Evolutionary conservation across 2,888 invertebrate species (phyloP).

Genomic region (Chrysodeixis includens): DNA sequence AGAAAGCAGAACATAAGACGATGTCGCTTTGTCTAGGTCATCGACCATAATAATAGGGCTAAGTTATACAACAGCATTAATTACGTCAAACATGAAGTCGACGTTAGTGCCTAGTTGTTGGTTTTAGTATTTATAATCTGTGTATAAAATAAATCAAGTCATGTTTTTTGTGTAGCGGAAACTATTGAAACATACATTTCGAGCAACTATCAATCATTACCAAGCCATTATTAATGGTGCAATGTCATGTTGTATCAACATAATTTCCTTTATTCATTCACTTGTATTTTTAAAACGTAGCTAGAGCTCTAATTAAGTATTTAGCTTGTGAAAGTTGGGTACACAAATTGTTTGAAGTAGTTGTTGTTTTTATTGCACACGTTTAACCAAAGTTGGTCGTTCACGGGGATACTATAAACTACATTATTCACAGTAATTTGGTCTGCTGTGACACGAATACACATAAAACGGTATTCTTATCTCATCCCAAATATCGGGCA

Average conservation of each 20-base stretch:
- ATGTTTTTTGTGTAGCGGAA: neutral
- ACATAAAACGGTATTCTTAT: constrained; percentile 83
- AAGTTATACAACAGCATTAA: neutral
- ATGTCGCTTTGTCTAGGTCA: neutral
- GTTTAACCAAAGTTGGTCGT: constrained; percentile 57
- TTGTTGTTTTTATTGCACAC: constrained; percentile 47
- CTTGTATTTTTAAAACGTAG: constrained; percentile 18
- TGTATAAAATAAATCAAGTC: constrained; percentile 5
- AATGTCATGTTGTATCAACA: constrained; percentile 10
- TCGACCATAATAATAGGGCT: neutral
- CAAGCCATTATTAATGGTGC: constrained; percentile 17
- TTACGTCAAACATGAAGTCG: neutral
- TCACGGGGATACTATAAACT: constrained; percentile 52
- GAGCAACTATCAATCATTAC: constrained; percentile 8
- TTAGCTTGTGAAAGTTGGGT: constrained; percentile 47
- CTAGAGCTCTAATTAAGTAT: constrained; percentile 42
- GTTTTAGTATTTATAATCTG: neutral
- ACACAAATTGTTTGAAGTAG: constrained; percentile 44
- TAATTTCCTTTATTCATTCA: constrained; percentile 27
- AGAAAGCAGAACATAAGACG: neutral
- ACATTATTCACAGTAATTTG: constrained; percentile 71
- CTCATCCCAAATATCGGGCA: constrained; percentile 84
- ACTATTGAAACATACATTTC: constrained; percentile 8
- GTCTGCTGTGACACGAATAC: constrained; percentile 76
- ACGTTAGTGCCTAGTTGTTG: neutral